phyloP scores from a whole-genome alignment of 2,113 vertebrate species.

The Solenodon paradoxus region DNA sequence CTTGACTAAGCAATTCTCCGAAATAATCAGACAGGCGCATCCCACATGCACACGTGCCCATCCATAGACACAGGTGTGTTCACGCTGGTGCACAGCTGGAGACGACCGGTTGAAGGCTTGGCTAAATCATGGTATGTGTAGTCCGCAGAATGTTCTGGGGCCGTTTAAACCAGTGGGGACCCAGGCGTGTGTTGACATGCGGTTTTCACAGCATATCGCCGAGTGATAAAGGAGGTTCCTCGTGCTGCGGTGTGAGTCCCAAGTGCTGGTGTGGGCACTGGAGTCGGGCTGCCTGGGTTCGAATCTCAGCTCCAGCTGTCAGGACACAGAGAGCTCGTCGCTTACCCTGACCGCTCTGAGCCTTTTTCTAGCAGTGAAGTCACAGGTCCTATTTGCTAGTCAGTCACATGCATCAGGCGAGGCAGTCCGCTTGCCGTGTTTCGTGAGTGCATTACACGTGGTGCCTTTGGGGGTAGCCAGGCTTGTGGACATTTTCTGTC shows the following conservation, averaged over 20 bases:
- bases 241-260: neutral
- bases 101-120: neutral
- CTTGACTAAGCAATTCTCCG: neutral
- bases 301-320: neutral
- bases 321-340: neutral
- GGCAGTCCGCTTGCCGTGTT: fast-evolving
- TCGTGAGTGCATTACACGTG: no score
- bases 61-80: neutral
- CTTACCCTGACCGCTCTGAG: neutral
- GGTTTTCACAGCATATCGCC: neutral
- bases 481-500: neutral
- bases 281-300: neutral
- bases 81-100: neutral
- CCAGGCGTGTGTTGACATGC: fast-evolving
- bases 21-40: fast-evolving
- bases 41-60: fast-evolving
- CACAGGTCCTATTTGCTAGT: neutral
- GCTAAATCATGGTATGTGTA: neutral
- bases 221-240: neutral
- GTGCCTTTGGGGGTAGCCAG: fast-evolving
- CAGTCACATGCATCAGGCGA: neutral
- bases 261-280: neutral
- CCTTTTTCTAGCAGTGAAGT: neutral
- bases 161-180: neutral
- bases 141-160: neutral